Percentiles rank a stretch among this genome's conserved stretches.
These are phyloP conservation scores for Linurgus olivaceus DNA, from an alignment of 2,797 vertebrate species.

Conservation along the genomic window DNA sequence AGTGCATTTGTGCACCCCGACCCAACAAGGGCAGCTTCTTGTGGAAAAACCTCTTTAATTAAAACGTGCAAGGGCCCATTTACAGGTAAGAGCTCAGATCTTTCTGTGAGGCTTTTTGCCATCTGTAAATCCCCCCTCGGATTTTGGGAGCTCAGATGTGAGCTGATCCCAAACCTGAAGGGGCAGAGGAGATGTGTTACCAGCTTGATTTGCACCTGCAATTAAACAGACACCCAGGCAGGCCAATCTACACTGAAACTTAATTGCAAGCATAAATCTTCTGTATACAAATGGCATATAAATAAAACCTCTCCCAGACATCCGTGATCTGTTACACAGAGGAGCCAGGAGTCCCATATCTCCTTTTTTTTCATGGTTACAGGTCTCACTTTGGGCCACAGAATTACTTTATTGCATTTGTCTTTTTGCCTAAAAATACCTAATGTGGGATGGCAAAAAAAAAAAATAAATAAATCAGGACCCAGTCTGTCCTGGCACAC, in stretches of 20 bases:
- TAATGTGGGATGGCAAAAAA: not conserved
- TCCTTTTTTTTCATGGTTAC: not conserved
- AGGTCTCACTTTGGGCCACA: not conserved
- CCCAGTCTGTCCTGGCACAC: not conserved
- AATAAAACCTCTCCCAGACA: not conserved
- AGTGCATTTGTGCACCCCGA: not conserved
- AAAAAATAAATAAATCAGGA: not conserved
- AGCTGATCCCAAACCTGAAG: not conserved
- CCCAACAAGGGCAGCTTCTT: not conserved
- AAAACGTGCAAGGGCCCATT: not conserved
- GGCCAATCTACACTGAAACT: conserved; percentile 43
- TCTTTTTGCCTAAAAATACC: not conserved
- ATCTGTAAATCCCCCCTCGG: not conserved
- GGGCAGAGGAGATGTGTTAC: not conserved
- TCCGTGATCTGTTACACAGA: not conserved
- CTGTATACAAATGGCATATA: not conserved
- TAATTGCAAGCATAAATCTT: conserved; percentile 56
- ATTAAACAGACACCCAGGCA: not conserved
- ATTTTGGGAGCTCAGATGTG: not conserved
- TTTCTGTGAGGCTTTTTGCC: not conserved
- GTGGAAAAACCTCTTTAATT: conserved; percentile 3
- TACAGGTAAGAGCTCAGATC: not conserved
- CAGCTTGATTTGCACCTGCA: conserved; percentile 52
- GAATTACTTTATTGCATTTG: not conserved
- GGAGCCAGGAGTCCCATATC: not conserved